Evolutionary conservation across 2,888 invertebrate genomes (phyloP), one percentile per base, ranked within the genome.

Genomic region (Gibbula magus): DNA sequence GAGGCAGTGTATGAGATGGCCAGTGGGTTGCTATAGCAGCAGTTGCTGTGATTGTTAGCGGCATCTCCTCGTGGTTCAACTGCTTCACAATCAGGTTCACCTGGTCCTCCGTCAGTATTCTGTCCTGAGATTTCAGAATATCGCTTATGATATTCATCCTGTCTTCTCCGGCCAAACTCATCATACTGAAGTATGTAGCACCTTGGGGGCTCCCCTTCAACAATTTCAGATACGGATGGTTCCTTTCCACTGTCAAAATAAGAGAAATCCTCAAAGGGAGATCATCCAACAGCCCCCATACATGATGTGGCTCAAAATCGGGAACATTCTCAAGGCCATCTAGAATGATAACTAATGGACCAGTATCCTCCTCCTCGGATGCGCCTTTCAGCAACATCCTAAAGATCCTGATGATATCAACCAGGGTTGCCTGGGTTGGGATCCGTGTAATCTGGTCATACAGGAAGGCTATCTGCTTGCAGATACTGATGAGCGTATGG

Each of bases 1-100:
- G 78, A 25, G 83, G 80, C 39, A 85, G 45, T 1, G 80, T 79
- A 25, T 80, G 77, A 0, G 85, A 85, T 4, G 83, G 83, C 85
- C 85, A 85, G 53, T 79, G 80, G 0, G 76, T 73, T 10, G 76
- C 76, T 45, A 80, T 67, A 22, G 78, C 77, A 7, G 79, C 77
- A 13, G 79, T 20, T 51, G 81, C 51, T 45, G 75, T 77, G 13
- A 80, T 75, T 8, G 79, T 75, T 0, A 85, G 53, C 29, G 85
- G 82, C 0, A 70, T 78, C 13, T 77, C 45, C 13, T 82, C 78
- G 3, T 70, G 51, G 1, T 80, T 73, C 20, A 83, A 56, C 45
- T 81, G 75, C 7, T 56, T 70, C 13, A 81, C 13, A 13, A 79
- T 76, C 39, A 79, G 52, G 18, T 75, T 35, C 22, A 77, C 22